These are phyloP conservation scores for Icerya purchasi DNA, from an alignment of 2,888 invertebrate species.

Conservation along the genomic window DNA sequence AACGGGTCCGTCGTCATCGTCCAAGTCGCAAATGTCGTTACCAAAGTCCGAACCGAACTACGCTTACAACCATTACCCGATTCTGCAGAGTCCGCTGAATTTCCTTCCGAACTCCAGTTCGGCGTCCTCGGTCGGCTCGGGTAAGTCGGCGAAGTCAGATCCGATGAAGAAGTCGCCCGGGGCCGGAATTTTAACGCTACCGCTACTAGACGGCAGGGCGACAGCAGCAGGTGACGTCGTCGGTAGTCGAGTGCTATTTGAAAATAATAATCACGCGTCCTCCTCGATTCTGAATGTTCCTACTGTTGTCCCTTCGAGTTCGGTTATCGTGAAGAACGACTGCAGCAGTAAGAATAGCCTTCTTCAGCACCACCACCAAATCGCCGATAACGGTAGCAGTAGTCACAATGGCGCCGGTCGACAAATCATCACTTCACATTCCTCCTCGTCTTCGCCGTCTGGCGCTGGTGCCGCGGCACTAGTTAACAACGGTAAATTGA, in stretches of 20 bases:
- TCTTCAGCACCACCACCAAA: constrained; percentile 17
- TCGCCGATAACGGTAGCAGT: constrained; percentile 24
- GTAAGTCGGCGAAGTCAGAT: not conserved
- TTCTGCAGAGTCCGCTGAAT: constrained; percentile 4
- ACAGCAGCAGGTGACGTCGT: not conserved
- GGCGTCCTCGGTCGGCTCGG: not conserved
- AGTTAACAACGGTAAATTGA: constrained; percentile 31
- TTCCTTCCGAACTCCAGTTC: not conserved
- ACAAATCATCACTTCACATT: not conserved
- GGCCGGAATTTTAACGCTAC: not conserved
- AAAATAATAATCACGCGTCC: not conserved
- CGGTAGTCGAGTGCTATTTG: not conserved
- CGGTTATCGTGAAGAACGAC: constrained; percentile 15
- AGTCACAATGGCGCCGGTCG: constrained; percentile 33
- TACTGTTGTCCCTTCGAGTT: not conserved
- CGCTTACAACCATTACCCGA: constrained; percentile 6
- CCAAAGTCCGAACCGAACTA: constrained; percentile 6
- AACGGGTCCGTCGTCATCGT: not conserved
- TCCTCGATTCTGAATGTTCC: constrained; percentile 1
- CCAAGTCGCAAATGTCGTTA: constrained; percentile 7
- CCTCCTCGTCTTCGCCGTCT: constrained; percentile 25
- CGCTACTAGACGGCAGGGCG: not conserved
- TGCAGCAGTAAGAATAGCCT: constrained; percentile 15
- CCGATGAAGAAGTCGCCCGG: constrained; percentile 1
- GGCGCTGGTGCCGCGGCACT: constrained; percentile 23